Conservation (phyloP, 2,888 invertebrate genomes). For the Metellina segmentata region DNA sequence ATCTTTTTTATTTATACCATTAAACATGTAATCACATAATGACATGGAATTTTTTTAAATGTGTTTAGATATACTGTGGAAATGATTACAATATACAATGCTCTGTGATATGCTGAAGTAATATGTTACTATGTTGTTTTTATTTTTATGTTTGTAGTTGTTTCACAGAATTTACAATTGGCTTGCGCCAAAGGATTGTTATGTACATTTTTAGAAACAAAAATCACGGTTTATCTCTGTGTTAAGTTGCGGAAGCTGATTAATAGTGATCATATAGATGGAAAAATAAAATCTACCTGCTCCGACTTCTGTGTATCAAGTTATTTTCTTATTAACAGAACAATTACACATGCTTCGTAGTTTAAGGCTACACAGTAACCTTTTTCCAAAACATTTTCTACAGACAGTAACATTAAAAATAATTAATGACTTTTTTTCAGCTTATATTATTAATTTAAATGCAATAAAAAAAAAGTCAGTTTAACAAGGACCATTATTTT, state of each 20-base stretch:
- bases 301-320: conserved; percentile 25
- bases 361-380: no score
- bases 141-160: conserved; percentile 70
- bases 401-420: no score
- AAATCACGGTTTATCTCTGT: conserved; percentile 59
- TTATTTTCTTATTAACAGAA: not conserved
- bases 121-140: conserved; percentile 72
- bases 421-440: no score
- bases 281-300: conserved; percentile 65
- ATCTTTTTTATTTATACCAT: no score
- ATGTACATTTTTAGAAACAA: conserved; percentile 67
- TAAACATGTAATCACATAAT: no score
- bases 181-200: conserved; percentile 75
- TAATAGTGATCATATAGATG: conserved; percentile 66
- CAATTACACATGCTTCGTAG: no score
- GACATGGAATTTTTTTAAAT: not conserved
- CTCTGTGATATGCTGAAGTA: conserved; percentile 73
- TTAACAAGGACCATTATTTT: no score
- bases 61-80: not conserved
- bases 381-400: no score
- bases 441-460: no score
- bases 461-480: no score
- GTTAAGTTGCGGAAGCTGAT: conserved; percentile 47
- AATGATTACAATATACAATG: conserved; percentile 39
- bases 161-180: conserved; percentile 70